A percentile compares a stretch with the other conserved stretches of the same genome.
Evolutionary conservation across 2,113 vertebrate genomes (phyloP).

Genomic region (Pseudopodoces humilis): DNA sequence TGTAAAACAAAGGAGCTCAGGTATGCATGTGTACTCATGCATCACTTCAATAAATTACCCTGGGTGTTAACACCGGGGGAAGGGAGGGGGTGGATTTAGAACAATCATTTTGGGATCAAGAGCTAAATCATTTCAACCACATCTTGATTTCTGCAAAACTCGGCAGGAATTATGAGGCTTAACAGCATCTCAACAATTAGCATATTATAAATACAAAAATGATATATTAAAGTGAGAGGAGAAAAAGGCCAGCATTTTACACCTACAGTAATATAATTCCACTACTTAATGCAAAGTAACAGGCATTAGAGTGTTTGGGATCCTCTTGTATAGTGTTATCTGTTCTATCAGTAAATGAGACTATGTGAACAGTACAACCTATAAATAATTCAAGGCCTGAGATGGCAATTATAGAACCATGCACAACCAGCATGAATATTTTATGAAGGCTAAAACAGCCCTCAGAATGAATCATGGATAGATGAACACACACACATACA

Average conservation of each 20-base stretch:
- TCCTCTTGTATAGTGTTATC: constrained; percentile 85
- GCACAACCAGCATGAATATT: constrained; percentile 93
- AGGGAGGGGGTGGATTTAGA: constrained; percentile 58
- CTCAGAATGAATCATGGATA: constrained; percentile 88
- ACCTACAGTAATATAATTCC: constrained; percentile 88
- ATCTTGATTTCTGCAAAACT: constrained; percentile 79
- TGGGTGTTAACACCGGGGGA: constrained; percentile 45
- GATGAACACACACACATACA: constrained; percentile 71
- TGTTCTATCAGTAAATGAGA: constrained; percentile 98
- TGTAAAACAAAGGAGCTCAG: constrained; percentile 78
- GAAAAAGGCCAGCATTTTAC: constrained; percentile 81
- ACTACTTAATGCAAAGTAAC: constrained; percentile 90
- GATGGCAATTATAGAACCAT: constrained; percentile 99
- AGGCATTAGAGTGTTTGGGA: constrained; percentile 86
- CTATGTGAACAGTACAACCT: constrained; percentile 95
- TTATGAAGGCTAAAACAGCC: constrained; percentile 90
- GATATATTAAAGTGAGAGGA: constrained; percentile 80
- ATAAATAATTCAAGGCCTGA: constrained; percentile 99
- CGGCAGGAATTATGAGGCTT: constrained; percentile 79
- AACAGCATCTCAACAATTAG: constrained; percentile 83
- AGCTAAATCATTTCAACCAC: constrained; percentile 77
- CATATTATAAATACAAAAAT: constrained; percentile 87
- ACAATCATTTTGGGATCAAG: constrained; percentile 82
- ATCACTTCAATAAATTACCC: constrained; percentile 78
- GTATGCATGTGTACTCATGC: constrained; percentile 76